Percentiles rank a stretch among this genome's conserved stretches.
Conservation (phyloP, 2,888 invertebrate genomes). For the Busseola fusca region DNA sequence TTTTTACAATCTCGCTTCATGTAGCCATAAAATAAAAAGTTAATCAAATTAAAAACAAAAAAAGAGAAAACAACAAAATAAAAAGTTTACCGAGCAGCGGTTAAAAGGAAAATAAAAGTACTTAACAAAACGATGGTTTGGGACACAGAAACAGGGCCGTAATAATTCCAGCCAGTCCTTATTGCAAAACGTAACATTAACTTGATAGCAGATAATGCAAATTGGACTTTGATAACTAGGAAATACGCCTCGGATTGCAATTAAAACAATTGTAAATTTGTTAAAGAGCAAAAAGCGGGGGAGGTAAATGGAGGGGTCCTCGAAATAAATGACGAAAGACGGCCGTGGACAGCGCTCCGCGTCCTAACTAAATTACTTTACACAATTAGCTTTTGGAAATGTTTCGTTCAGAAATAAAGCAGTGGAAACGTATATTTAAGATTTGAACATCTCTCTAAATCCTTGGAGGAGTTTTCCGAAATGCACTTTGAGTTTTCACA, state of each 20-base stretch:
- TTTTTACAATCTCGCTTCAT: conserved; percentile 56
- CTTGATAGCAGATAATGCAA: conserved; percentile 69
- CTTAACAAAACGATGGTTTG: conserved; percentile 66
- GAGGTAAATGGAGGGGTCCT: conserved; percentile 72
- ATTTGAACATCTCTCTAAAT: conserved; percentile 46
- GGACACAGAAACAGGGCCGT: conserved; percentile 58
- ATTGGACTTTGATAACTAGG: conserved; percentile 75
- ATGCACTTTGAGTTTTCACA: background rate
- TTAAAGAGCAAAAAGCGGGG: conserved; percentile 67
- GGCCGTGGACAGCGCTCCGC: conserved; percentile 71
- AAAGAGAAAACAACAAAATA: conserved; percentile 64
- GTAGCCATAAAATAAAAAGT: conserved; percentile 62
- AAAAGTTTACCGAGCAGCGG: conserved; percentile 69
- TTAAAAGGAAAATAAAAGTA: conserved; percentile 71
- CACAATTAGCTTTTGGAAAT: conserved; percentile 78
- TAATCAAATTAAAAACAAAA: conserved; percentile 60
- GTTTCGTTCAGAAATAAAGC: conserved; percentile 67
- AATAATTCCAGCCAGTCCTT: conserved; percentile 58
- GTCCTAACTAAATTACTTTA: conserved; percentile 78
- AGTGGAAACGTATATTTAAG: conserved; percentile 62
- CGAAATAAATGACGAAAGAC: conserved; percentile 76
- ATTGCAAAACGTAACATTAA: conserved; percentile 61
- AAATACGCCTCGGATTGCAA: conserved; percentile 76
- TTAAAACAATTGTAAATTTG: conserved; percentile 72
- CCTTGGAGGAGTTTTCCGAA: conserved; percentile 18